Conservation (phyloP, 2,888 invertebrate species). For the Phengaris arion region DNA sequence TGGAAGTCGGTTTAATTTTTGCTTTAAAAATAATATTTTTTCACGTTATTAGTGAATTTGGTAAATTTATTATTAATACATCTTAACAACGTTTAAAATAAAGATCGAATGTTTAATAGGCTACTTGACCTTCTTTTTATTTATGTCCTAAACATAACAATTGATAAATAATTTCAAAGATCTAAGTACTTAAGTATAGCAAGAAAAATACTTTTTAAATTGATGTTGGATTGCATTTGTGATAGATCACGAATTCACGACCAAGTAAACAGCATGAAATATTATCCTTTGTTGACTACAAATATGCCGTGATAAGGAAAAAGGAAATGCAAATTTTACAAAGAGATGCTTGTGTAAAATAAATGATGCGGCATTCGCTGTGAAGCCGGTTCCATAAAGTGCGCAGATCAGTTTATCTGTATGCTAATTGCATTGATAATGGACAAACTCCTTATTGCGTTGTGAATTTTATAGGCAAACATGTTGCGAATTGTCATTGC, state of each 20-base stretch:
- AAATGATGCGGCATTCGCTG: slow-evolving; percentile 33
- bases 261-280: too few species aligned
- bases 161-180: not conserved
- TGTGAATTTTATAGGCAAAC: slow-evolving; percentile 32
- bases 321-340: slow-evolving; percentile 51
- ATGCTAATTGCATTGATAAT: slow-evolving; percentile 40
- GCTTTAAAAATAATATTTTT: too few species aligned
- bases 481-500: slow-evolving; percentile 8
- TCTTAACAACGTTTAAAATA: too few species aligned
- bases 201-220: not conserved
- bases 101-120: too few species aligned
- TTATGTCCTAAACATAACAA: too few species aligned
- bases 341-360: slow-evolving; percentile 41
- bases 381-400: slow-evolving; percentile 31
- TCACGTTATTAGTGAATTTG: too few species aligned
- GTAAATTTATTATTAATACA: too few species aligned
- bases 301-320: slow-evolving; percentile 50
- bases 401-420: slow-evolving; percentile 35
- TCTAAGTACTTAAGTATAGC: not conserved
- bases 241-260: too few species aligned
- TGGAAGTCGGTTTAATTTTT: too few species aligned
- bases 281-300: slow-evolving; percentile 40
- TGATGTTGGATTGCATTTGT: not conserved
- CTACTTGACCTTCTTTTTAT: too few species aligned
- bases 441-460: slow-evolving; percentile 38